Evolutionary conservation across 1,140 invertebrate species (phyloP), one percentile per base, ranked within the genome.

Genomic region (Phymorhynchus buccinoides): DNA sequence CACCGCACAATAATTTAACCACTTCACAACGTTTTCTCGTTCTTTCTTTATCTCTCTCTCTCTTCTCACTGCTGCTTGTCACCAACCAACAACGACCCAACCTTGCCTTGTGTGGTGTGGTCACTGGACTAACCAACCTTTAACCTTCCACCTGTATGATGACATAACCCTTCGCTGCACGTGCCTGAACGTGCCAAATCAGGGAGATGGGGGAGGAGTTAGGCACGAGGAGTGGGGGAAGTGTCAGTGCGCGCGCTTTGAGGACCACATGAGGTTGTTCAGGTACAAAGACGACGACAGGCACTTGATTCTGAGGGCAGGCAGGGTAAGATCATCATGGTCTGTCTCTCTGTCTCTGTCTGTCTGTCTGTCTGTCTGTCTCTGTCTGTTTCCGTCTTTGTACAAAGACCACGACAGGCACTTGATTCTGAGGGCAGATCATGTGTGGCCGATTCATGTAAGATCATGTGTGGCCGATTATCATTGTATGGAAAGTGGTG

Each of bases 211-310:
- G 27, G 35, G 30, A 27, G 73, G 37, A 4, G 56, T 22, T 75
- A 35, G 9, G 32, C 80, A 66, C 80, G 80, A 6, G 14, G 32
- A n/a, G 7, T 81, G 80, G 35, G 16, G n/a, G 1, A 30, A 3
- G 0, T 81, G 80, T n/a, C 12, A 16, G 48, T 81, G 80, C 52
- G 44, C 30, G 16, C 80, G 80, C 80, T 81, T 81, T 16, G 80
- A 66, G 39, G 80, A 62, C 27, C 80, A 81, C 52, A 81, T 81
- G 80, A 52, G 62, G 37, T 66, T 66, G 30, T 81, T 81, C 39
- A 39, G 48, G 35, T 75, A 3, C 73, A 42, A 75, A 27, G 18
- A 41, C 73, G 18, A 14, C 9, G 73, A 75, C 73, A 41, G 37
- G 27, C 39, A 75, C 18, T 39, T 39, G 7, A 1, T 75, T 22